These are phyloP conservation scores for Hippocampus kuda DNA, from an alignment of 2,797 vertebrate genomes.

Conservation along the genomic window DNA sequence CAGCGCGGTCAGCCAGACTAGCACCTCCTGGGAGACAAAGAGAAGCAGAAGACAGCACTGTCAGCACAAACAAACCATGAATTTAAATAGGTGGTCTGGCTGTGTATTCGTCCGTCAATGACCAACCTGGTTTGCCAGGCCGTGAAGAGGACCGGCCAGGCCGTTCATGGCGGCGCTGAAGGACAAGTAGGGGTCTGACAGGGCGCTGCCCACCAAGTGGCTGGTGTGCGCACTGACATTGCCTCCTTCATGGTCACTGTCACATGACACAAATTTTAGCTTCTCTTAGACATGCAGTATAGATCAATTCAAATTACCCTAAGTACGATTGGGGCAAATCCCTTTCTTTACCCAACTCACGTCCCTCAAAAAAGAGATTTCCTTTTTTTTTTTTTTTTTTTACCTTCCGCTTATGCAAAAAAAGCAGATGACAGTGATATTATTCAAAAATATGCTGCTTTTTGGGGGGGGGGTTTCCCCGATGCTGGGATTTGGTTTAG, in stretches of 20 bases:
- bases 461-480: too few relatives aligned
- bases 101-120: conserved; percentile 8
- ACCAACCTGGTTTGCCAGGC: conserved; percentile 90
- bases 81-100: background rate
- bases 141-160: conserved; percentile 89
- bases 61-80: background rate
- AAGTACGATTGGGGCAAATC: background rate
- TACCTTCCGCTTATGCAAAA: too few relatives aligned
- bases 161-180: conserved; percentile 96
- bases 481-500: too few relatives aligned
- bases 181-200: conserved; percentile 92
- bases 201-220: conserved; percentile 88
- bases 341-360: too few relatives aligned
- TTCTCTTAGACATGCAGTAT: background rate
- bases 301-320: background rate
- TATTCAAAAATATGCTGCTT: too few relatives aligned
- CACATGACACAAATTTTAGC: conserved; percentile 9
- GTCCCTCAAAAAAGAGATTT: too few relatives aligned
- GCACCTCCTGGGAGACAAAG: conserved; percentile 75
- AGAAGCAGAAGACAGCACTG: background rate
- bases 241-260: conserved; percentile 92
- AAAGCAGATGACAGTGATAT: too few relatives aligned
- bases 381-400: too few relatives aligned
- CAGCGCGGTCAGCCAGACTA: conserved; percentile 89
- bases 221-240: conserved; percentile 94